Evolutionary conservation across 2,113 vertebrate genomes (phyloP).

Genomic region (Cettia cetti): DNA sequence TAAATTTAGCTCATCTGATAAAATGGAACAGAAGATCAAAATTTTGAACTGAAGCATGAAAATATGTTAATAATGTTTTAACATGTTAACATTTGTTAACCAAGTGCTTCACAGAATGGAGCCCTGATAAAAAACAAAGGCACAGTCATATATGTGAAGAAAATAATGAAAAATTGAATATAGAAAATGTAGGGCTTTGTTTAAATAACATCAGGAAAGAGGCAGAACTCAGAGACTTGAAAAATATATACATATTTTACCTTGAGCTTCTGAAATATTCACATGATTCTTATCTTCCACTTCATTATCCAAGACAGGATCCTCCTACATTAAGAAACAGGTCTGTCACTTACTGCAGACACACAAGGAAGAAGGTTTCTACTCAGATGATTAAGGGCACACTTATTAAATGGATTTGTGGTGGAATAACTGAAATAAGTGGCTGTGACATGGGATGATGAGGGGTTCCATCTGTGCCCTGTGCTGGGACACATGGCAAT

Average conservation of each 20-base stretch:
- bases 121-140: neutral
- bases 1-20: neutral
- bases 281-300: neutral
- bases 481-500: neutral
- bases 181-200: accelerated
- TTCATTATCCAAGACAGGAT: constrained; percentile 27
- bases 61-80: neutral
- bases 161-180: neutral
- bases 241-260: constrained; percentile 23
- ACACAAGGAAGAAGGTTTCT: neutral
- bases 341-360: neutral
- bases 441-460: accelerated
- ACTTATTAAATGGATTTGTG: neutral
- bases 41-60: neutral
- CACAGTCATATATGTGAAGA: accelerated
- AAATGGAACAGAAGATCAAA: neutral
- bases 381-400: neutral
- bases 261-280: constrained; percentile 36
- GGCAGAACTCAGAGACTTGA: neutral
- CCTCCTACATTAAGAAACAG: constrained; percentile 54
- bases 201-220: neutral
- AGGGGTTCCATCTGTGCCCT: neutral
- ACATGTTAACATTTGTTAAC: neutral
- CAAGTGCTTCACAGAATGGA: neutral
- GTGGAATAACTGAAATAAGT: neutral